Evolutionary conservation across 1,140 invertebrate genomes (phyloP).

Genomic region (Choristoneura fumiferana): DNA sequence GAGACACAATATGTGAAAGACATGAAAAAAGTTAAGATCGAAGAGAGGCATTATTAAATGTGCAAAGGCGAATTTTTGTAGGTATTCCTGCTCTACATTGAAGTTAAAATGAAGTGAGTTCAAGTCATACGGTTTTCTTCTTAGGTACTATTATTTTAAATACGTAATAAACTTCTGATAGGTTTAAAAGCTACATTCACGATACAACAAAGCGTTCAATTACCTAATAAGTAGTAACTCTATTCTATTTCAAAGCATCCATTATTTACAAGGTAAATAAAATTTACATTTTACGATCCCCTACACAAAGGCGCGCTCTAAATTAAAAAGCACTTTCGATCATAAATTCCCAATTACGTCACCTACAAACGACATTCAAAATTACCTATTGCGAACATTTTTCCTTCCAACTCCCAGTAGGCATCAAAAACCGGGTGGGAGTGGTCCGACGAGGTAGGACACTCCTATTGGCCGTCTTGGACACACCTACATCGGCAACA

Average conservation of each 20-base stretch:
- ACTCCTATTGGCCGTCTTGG: slow-evolving; percentile 58
- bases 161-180: no score
- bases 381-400: slow-evolving; percentile 76
- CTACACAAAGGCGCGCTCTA: slow-evolving; percentile 5
- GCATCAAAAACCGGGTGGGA: slow-evolving; percentile 68
- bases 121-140: no score
- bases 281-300: slow-evolving; percentile 8
- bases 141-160: no score
- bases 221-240: no score
- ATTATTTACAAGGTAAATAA: not conserved
- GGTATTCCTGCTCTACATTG: no score
- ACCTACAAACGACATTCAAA: slow-evolving; percentile 66
- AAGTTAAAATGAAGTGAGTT: no score
- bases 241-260: no score
- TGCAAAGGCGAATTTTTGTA: no score
- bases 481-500: slow-evolving; percentile 60
- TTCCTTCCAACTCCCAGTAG: slow-evolving; percentile 72
- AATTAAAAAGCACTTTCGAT: slow-evolving; percentile 53
- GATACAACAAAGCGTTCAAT: not conserved
- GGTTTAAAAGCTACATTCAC: not conserved
- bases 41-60: no score
- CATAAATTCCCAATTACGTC: slow-evolving; percentile 70
- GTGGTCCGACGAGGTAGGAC: slow-evolving; percentile 51
- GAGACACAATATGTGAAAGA: no score
- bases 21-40: no score